Evolutionary conservation across 92 coral and sea anemone genomes (phyloP).

Genomic region (Ricordea florida): DNA sequence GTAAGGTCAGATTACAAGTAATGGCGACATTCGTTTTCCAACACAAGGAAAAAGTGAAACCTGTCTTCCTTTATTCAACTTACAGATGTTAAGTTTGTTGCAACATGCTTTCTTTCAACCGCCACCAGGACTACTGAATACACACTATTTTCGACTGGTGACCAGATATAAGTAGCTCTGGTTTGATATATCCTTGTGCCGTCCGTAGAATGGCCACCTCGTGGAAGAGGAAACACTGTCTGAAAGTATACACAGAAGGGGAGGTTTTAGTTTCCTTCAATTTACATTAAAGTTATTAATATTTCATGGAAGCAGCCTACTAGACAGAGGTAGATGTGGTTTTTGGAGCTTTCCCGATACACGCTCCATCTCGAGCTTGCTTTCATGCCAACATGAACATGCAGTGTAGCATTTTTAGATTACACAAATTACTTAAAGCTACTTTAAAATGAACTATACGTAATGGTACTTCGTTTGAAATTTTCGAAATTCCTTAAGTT

Average conservation of each 20-base stretch:
- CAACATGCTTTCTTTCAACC: conserved; percentile 11
- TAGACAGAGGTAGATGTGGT: no score
- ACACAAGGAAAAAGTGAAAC: background rate
- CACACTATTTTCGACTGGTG: conserved; percentile 32
- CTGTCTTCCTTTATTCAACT: background rate
- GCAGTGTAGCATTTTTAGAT: no score
- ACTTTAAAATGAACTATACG: no score
- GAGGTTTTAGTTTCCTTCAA: background rate
- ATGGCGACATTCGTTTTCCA: background rate
- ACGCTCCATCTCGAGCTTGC: no score
- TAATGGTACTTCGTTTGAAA: no score
- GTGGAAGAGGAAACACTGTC: conserved; percentile 30
- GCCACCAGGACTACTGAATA: conserved; percentile 42
- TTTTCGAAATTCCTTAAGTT: no score
- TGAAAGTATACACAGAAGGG: background rate
- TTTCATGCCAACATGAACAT: no score
- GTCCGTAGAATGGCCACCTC: conserved; percentile 42
- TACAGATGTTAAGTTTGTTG: conserved; percentile 13
- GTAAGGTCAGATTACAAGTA: background rate
- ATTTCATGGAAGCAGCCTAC: background rate
- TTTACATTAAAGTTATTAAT: background rate
- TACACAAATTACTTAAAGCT: no score
- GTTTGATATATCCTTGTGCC: conserved; percentile 16
- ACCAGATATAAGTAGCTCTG: conserved; percentile 52
- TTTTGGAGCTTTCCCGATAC: no score